These are phyloP conservation scores for Drosophila phalerata DNA, from an alignment of 2,888 invertebrate species.

Conservation along the genomic window DNA sequence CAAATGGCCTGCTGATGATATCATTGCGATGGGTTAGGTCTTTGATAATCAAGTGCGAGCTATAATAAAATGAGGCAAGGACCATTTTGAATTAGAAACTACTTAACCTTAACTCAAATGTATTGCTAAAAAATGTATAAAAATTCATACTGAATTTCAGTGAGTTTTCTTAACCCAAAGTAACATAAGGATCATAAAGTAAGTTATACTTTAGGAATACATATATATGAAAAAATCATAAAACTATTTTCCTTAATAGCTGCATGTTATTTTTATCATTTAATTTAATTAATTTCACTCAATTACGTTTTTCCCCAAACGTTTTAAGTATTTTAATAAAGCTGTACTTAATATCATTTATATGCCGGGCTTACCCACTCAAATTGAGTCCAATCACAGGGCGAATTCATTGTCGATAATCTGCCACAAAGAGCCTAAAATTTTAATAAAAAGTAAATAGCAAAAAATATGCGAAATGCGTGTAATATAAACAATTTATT, in stretches of 20 bases:
- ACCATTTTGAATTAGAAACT: neutral
- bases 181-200: neutral
- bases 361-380: conserved; percentile 4
- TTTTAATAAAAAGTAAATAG: conserved; percentile 74
- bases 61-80: neutral
- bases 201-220: too few relatives aligned
- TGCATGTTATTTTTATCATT: too few relatives aligned
- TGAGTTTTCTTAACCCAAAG: neutral
- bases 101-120: neutral
- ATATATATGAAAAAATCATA: too few relatives aligned
- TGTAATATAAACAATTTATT: conserved; percentile 75
- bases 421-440: conserved; percentile 37
- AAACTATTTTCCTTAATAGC: too few relatives aligned
- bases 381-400: conserved; percentile 5
- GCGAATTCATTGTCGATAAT: conserved; percentile 45
- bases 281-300: neutral
- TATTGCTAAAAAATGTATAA: neutral
- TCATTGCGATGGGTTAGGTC: conserved; percentile 13
- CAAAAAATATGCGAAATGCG: conserved; percentile 56
- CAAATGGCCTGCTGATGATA: conserved; percentile 40
- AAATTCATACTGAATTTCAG: neutral
- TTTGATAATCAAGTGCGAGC: conserved; percentile 1
- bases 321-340: neutral
- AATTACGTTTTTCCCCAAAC: neutral
- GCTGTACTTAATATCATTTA: conserved; percentile 12